Evolutionary conservation across 2,113 vertebrate genomes (phyloP).

Genomic region (Campylomormyrus tamandua): DNA sequence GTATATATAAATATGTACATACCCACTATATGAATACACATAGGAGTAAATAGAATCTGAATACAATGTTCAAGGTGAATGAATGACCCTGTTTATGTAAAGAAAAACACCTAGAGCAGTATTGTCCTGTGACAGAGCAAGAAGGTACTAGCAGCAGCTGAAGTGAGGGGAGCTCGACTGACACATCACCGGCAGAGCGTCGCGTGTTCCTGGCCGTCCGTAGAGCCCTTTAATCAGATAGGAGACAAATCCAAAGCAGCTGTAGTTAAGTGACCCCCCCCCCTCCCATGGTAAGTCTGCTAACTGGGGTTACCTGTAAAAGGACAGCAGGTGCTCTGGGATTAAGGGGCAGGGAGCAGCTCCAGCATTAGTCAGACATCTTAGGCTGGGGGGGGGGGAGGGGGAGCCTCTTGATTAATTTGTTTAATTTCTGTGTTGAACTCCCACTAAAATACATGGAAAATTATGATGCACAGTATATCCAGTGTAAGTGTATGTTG

Average conservation of each 20-base stretch:
- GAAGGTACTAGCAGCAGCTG: neutral
- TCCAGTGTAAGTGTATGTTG: neutral
- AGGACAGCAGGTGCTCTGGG: slow-evolving; percentile 61
- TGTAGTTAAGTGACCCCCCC: neutral
- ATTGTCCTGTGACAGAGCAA: neutral
- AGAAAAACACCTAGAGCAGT: neutral
- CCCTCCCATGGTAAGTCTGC: neutral
- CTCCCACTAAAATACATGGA: neutral
- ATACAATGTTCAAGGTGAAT: neutral
- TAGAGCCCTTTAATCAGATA: neutral
- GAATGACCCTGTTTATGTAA: neutral
- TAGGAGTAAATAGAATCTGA: neutral
- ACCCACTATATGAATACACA: neutral
- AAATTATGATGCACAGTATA: neutral
- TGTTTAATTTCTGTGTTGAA: neutral
- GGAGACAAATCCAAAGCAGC: slow-evolving; percentile 14
- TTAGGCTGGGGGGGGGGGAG: neutral
- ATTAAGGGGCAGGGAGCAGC: slow-evolving; percentile 57
- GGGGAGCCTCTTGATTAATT: neutral
- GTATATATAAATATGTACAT: neutral
- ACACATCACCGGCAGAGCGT: neutral
- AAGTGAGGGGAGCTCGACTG: neutral
- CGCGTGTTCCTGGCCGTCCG: neutral
- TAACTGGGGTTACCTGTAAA: slow-evolving; percentile 47
- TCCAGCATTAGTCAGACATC: slow-evolving; percentile 27